These are phyloP conservation scores for Hylaeus anthracinus DNA, from an alignment of 1,140 invertebrate species.

Conservation along the genomic window DNA sequence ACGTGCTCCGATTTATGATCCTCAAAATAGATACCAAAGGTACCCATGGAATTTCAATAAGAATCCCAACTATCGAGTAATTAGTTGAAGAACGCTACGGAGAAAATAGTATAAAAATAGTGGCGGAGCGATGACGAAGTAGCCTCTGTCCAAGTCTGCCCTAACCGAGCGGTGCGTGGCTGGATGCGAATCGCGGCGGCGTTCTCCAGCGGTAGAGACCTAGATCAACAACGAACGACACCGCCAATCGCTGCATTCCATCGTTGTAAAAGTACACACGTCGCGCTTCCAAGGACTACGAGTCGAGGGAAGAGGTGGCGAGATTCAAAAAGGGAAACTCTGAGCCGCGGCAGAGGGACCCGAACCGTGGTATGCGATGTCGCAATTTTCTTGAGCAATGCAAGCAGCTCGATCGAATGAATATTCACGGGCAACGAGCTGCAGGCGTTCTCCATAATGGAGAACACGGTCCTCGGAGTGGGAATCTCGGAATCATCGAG, in stretches of 20 bases:
- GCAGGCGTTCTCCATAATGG: too few species aligned
- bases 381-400: constrained; percentile 65
- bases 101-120: too few species aligned
- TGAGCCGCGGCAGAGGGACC: constrained; percentile 9
- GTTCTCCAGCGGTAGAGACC: constrained; percentile 24
- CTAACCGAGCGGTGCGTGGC: not conserved
- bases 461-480: too few species aligned
- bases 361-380: constrained; percentile 48
- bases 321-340: constrained; percentile 62
- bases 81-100: too few species aligned
- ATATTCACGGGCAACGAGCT: constrained; percentile 17
- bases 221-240: constrained; percentile 55
- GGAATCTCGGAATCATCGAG: too few species aligned
- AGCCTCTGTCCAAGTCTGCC: too few species aligned
- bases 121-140: too few species aligned
- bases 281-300: constrained; percentile 57
- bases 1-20: too few species aligned
- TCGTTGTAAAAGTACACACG: constrained; percentile 58
- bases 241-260: constrained; percentile 62
- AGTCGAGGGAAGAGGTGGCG: constrained; percentile 51
- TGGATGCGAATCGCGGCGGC: constrained; percentile 20
- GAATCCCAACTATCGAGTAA: too few species aligned
- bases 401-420: not conserved
- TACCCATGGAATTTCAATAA: too few species aligned
- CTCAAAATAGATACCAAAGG: too few species aligned